Percentiles rank a stretch among this genome's conserved stretches.
These are phyloP conservation scores for Cyanistes caeruleus DNA, from an alignment of 2,113 vertebrate genomes.

Conservation along the genomic window DNA sequence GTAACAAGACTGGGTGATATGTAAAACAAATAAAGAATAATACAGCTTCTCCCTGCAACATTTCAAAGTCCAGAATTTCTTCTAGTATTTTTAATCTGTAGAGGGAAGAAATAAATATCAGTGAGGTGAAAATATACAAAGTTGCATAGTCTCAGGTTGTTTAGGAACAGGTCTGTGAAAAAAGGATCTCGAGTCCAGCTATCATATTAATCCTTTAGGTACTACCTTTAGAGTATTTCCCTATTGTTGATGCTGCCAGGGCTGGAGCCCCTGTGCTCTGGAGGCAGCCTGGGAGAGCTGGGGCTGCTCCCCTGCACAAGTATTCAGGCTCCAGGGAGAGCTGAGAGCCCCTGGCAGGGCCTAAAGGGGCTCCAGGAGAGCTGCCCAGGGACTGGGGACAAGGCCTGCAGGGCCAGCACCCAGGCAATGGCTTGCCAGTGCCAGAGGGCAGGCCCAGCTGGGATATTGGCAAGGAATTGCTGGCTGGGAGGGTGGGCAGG, in stretches of 20 bases:
- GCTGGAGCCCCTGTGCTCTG: not conserved
- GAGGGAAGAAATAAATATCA: not conserved
- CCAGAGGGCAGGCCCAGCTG: not conserved
- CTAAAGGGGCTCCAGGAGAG: not conserved
- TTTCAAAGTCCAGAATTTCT: not conserved
- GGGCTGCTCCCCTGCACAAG: not conserved
- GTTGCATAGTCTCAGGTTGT: not conserved
- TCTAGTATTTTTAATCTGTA: not conserved
- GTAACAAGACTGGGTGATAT: not conserved
- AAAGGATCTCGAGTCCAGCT: not conserved
- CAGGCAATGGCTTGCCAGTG: not conserved
- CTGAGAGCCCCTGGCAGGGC: not conserved
- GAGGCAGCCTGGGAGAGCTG: not conserved
- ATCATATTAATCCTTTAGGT: not conserved
- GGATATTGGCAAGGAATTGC: rapidly evolving
- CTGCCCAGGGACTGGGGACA: not conserved
- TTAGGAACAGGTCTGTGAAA: not conserved
- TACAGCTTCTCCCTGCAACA: not conserved
- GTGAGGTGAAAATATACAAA: not conserved
- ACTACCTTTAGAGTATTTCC: not conserved
- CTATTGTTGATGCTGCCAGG: rapidly evolving
- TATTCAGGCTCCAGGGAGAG: not conserved
- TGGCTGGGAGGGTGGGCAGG: not conserved
- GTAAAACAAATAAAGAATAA: not conserved
- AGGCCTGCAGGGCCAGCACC: not conserved